Conservation (phyloP, 2,888 invertebrate species). For the Sphaeridia pumilis region DNA sequence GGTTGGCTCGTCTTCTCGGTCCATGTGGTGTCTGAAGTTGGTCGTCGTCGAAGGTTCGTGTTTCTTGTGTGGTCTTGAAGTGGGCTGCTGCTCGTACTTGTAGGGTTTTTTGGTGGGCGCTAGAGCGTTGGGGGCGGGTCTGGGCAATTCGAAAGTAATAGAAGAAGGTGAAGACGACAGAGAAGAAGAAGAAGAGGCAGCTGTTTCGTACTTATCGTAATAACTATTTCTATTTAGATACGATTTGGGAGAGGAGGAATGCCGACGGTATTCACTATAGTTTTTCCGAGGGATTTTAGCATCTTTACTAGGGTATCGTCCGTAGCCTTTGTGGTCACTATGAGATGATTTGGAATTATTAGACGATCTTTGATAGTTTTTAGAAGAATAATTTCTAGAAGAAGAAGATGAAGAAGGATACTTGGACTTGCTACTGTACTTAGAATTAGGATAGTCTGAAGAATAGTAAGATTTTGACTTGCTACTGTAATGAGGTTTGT, state of each 20-base stretch:
- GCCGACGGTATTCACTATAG: background rate
- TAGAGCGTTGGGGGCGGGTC: background rate
- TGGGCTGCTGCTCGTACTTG: background rate
- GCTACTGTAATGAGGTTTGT: background rate
- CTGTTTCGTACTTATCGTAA: background rate
- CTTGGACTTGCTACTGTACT: background rate
- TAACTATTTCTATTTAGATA: background rate
- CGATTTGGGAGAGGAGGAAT: slow-evolving; percentile 1
- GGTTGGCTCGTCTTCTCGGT: too few relatives aligned
- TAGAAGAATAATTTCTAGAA: too few relatives aligned
- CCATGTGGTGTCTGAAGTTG: too few relatives aligned
- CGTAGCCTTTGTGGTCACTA: background rate
- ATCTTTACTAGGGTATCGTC: background rate
- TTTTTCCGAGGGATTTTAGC: background rate
- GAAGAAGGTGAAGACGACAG: too few relatives aligned
- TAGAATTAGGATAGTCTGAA: background rate
- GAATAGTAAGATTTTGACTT: background rate
- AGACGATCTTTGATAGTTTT: background rate
- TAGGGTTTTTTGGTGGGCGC: background rate
- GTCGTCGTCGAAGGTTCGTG: too few relatives aligned
- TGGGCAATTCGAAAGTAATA: background rate
- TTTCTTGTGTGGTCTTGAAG: too few relatives aligned
- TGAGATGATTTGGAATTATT: background rate
- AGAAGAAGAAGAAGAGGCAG: too few relatives aligned
- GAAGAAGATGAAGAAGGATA: background rate